These are phyloP conservation scores for Philhelius pedissequus DNA, from an alignment of 2,888 invertebrate species.

Conservation along the genomic window DNA sequence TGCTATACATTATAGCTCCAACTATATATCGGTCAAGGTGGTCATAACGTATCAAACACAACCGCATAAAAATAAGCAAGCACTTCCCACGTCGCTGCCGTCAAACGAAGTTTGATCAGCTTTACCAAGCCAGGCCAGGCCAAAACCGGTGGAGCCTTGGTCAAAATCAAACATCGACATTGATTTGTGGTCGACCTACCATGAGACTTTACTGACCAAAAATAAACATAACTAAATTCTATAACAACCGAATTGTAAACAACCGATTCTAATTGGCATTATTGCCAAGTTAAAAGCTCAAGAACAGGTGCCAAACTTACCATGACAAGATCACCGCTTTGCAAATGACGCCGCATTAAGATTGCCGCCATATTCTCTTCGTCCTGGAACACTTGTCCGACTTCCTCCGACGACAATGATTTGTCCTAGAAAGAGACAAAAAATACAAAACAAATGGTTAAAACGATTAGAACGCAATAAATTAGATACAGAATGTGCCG, in stretches of 20 bases:
- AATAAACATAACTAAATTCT: not conserved
- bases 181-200: conserved; percentile 62
- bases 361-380: conserved; percentile 92
- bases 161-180: conserved; percentile 49
- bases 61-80: conserved; percentile 31
- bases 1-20: conserved; percentile 35
- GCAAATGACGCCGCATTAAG: conserved; percentile 88
- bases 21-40: conserved; percentile 65
- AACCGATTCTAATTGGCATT: conserved; percentile 55
- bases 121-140: not conserved
- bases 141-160: conserved; percentile 20
- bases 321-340: conserved; percentile 89
- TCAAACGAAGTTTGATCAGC: conserved; percentile 1
- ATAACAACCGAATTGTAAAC: conserved; percentile 20
- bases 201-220: conserved; percentile 27
- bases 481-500: not conserved
- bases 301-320: conserved; percentile 81
- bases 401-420: conserved; percentile 78
- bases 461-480: conserved; percentile 42
- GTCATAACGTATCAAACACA: conserved; percentile 16
- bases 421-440: conserved; percentile 80
- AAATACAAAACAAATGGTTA: not conserved
- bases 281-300: not conserved
- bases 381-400: conserved; percentile 94
- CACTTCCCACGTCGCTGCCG: conserved; percentile 51